Percentiles rank a stretch among this genome's conserved stretches.
These are phyloP conservation scores for Petaurus breviceps DNA, from an alignment of 2,113 vertebrate species.

Conservation along the genomic window DNA sequence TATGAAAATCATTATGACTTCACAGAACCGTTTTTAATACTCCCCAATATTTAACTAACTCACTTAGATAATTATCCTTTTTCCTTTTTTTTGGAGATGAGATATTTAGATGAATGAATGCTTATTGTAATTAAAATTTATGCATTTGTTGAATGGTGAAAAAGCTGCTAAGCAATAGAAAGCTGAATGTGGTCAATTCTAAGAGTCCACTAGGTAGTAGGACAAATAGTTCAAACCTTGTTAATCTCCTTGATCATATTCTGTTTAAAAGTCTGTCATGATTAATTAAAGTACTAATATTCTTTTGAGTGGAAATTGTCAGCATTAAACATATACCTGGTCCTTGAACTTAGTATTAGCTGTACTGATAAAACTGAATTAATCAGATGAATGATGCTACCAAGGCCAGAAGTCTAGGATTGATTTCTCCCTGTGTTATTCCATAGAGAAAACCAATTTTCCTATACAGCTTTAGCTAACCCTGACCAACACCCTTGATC, in stretches of 20 bases:
- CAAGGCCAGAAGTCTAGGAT: slow-evolving; percentile 10
- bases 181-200: not conserved
- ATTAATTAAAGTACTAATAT: not conserved
- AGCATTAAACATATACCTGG: not conserved
- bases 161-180: not conserved
- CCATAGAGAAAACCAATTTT: not conserved
- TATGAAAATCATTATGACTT: not conserved
- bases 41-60: not conserved
- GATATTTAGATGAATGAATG: not conserved
- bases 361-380: slow-evolving; percentile 21
- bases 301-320: not conserved
- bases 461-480: not conserved
- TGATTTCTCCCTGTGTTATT: not conserved
- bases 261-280: not conserved
- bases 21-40: not conserved
- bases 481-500: not conserved
- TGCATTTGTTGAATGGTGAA: not conserved
- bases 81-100: not conserved
- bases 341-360: slow-evolving; percentile 5
- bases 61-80: not conserved
- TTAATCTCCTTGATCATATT: not conserved
- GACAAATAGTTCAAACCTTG: not conserved
- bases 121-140: not conserved
- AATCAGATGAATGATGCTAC: slow-evolving; percentile 3
- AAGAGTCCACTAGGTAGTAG: not conserved